Base-by-base conservation (phyloP, 1,140 invertebrate species). In the Papilio polyxenes region DNA sequence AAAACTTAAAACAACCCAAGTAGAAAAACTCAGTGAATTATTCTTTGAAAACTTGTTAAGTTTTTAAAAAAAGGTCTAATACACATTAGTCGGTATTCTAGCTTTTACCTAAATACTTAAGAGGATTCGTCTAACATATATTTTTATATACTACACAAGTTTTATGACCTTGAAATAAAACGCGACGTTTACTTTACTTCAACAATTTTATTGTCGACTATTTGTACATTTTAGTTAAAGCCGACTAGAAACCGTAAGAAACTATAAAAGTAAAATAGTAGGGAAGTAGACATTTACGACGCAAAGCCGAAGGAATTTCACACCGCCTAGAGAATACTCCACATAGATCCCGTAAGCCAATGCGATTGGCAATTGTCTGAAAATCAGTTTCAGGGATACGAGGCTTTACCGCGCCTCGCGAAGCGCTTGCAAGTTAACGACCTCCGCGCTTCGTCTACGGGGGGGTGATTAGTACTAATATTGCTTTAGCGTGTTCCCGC, bases 341-440 rank as follows among this genome's bases (percentile, higher is more conserved):
- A n/a, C 40, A 84, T 77, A 65, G 69, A 75, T 69, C 81, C 74
- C 77, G 78, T 40, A 85, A 82, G 80, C 84, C 72, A 53, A 56
- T 37, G 75, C 74, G 69, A 82, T 81, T 82, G 81, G 62, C 84
- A 83, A 85, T 82, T 78, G 82, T 79, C 82, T 83, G 82, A 74
- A 77, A 81, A 82, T 83, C 77, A 76, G 78, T 81, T 82, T 75
- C 69, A 59, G n/a, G 56, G 23, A 23, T 79, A 44, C 74, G 74
- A 83, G 82, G 84, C 44, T 82, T 85, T 83, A 82, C 80, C 81
- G 72, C 81, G 59, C 44, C 75, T 74, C 40, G 17, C 59, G 65
- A 48, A 17, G 20, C 51, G 65, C 40, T 51, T 49, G 48, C 56
- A 44, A 83, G 80, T 80, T 83, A 83, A 83, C 76, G 83, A 53